Percentiles rank a stretch among this genome's conserved stretches.
These are phyloP conservation scores for Tenualosa ilisha DNA, from an alignment of 2,797 vertebrate genomes.

Conservation along the genomic window DNA sequence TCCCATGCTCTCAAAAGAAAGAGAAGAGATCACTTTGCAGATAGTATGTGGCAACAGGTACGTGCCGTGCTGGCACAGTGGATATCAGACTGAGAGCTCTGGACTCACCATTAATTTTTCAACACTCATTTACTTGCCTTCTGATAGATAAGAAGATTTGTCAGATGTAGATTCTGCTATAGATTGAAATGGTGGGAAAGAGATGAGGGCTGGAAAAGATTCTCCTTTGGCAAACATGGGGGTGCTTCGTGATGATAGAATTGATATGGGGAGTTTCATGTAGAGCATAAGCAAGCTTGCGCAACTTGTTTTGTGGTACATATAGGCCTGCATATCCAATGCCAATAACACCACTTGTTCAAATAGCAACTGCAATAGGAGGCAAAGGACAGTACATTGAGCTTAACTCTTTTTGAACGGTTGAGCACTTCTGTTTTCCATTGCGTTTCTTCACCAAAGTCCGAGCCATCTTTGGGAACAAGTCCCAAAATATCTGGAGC, in stretches of 20 bases:
- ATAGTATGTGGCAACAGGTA: background rate
- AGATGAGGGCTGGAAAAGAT: background rate
- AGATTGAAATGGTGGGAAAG: background rate
- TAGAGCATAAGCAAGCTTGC: background rate
- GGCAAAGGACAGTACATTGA: background rate
- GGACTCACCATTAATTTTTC: background rate
- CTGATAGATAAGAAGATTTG: background rate
- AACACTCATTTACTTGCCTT: background rate
- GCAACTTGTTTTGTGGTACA: background rate
- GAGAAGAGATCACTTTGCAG: background rate
- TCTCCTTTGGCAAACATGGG: background rate
- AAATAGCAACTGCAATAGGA: too few species aligned
- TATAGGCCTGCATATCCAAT: background rate
- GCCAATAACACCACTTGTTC: too few species aligned
- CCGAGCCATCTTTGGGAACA: background rate
- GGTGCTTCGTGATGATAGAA: background rate
- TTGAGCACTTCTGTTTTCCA: background rate
- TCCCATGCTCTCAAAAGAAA: background rate
- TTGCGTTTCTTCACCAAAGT: background rate
- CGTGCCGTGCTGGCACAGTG: background rate
- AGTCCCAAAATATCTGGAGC: conserved; percentile 4
- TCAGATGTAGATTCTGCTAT: background rate
- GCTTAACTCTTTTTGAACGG: background rate
- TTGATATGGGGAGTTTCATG: background rate
- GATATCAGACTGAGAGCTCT: background rate